Percentiles rank a stretch among this genome's conserved stretches.
Conservation (phyloP, 1,140 invertebrate species). For the Drosophila sulfurigaster region DNA sequence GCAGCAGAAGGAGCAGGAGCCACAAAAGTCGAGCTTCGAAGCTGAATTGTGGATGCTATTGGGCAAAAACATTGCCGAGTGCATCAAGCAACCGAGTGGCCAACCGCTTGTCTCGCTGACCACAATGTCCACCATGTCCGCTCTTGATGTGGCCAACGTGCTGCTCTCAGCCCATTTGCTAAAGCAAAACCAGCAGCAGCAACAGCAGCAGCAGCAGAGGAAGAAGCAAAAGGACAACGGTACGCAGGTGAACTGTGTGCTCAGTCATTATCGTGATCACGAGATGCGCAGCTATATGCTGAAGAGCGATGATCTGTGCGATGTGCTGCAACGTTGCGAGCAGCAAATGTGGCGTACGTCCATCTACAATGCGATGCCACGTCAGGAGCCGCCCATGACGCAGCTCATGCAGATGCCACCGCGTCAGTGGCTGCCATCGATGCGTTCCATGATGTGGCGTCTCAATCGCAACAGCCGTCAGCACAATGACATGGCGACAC, state of each 20-base stretch:
- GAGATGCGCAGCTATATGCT: conserved; percentile 6
- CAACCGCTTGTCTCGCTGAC: background rate
- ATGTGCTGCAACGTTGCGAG: background rate
- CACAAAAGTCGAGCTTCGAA: background rate
- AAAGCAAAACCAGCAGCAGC: background rate
- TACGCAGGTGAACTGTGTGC: background rate
- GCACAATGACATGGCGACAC: too few species aligned
- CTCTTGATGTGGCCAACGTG: background rate
- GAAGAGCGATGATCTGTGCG: background rate
- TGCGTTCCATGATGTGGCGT: too few species aligned
- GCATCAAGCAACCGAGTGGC: background rate
- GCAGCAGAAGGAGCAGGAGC: background rate
- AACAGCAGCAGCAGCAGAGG: background rate
- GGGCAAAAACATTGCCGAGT: conserved; percentile 4
- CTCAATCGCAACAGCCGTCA: too few species aligned
- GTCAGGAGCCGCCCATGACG: background rate
- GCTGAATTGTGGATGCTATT: background rate
- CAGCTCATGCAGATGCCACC: background rate
- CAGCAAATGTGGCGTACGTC: background rate
- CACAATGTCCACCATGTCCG: background rate
- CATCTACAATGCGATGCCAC: background rate
- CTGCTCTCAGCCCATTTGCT: conserved; percentile 17
- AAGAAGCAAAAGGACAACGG: background rate
- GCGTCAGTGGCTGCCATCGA: background rate
- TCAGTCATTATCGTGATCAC: background rate